Percentiles rank a stretch among this genome's conserved stretches.
These are phyloP conservation scores for Epiperipatus broadwayi DNA, from an alignment of 2,888 invertebrate species.

Conservation along the genomic window DNA sequence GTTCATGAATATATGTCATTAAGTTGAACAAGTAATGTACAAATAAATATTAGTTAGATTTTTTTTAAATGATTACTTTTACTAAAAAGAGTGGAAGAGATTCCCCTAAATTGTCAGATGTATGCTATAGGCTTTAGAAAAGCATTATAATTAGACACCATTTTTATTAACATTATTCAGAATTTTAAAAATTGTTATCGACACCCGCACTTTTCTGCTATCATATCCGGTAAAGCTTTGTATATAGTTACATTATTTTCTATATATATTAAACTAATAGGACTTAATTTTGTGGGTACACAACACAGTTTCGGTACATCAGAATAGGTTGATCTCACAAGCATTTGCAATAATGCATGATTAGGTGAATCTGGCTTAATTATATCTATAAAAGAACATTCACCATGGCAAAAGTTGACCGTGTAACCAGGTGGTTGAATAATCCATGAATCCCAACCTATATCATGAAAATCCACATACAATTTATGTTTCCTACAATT, in stretches of 20 bases:
- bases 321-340: slow-evolving; percentile 82
- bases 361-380: slow-evolving; percentile 91
- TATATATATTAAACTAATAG: slow-evolving; percentile 88
- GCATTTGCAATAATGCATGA: slow-evolving; percentile 91
- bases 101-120: too few relatives aligned
- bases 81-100: too few relatives aligned
- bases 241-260: slow-evolving; percentile 86
- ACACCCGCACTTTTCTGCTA: slow-evolving; percentile 92
- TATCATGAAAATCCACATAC: slow-evolving; percentile 85
- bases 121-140: too few relatives aligned
- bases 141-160: too few relatives aligned
- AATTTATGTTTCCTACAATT: slow-evolving; percentile 63
- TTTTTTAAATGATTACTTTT: too few relatives aligned
- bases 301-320: slow-evolving; percentile 90
- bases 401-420: slow-evolving; percentile 86
- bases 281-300: slow-evolving; percentile 78
- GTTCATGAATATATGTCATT: too few relatives aligned
- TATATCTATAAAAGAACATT: slow-evolving; percentile 78
- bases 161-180: background rate
- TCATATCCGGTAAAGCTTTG: slow-evolving; percentile 98
- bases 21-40: too few relatives aligned
- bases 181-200: slow-evolving; percentile 41
- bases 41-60: too few relatives aligned
- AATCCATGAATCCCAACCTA: slow-evolving; percentile 98
- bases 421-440: slow-evolving; percentile 89